These are phyloP conservation scores for Stictocephala bisonia DNA, from an alignment of 2,888 invertebrate species.

Conservation along the genomic window DNA sequence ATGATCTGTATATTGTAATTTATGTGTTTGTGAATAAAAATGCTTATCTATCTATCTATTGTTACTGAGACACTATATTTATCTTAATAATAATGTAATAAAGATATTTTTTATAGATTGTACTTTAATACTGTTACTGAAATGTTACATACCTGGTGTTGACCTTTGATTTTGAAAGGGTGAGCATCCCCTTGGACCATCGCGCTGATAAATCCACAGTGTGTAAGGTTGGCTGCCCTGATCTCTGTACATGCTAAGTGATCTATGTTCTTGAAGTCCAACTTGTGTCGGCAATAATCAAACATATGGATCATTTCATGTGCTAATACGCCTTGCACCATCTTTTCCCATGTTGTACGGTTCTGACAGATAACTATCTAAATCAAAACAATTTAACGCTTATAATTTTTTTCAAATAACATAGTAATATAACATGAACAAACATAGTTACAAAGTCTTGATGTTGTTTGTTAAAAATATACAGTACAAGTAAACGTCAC, in stretches of 20 bases:
- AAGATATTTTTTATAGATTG: no score
- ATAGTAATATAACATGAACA: no score
- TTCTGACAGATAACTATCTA: constrained; percentile 94
- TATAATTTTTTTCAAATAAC: background rate
- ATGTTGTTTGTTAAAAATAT: no score
- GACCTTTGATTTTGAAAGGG: constrained; percentile 75
- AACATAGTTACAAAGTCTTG: background rate
- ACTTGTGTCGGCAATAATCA: constrained; percentile 88
- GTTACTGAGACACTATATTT: no score
- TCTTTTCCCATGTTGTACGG: constrained; percentile 74
- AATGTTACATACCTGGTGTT: constrained; percentile 76
- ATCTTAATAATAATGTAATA: no score
- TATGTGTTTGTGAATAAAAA: no score
- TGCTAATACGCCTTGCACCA: constrained; percentile 83
- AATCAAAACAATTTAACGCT: constrained; percentile 58
- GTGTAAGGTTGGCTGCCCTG: constrained; percentile 92
- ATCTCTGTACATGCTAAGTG: constrained; percentile 97
- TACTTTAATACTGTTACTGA: no score
- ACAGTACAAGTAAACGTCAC: no score
- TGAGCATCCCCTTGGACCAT: constrained; percentile 82
- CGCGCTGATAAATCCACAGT: constrained; percentile 89
- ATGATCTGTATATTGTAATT: no score
- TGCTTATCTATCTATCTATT: no score
- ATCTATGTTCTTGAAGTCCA: constrained; percentile 89
- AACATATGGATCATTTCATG: constrained; percentile 98